These are phyloP conservation scores for Neopipo cinnamomea DNA, from an alignment of 2,113 vertebrate species.

Conservation along the genomic window DNA sequence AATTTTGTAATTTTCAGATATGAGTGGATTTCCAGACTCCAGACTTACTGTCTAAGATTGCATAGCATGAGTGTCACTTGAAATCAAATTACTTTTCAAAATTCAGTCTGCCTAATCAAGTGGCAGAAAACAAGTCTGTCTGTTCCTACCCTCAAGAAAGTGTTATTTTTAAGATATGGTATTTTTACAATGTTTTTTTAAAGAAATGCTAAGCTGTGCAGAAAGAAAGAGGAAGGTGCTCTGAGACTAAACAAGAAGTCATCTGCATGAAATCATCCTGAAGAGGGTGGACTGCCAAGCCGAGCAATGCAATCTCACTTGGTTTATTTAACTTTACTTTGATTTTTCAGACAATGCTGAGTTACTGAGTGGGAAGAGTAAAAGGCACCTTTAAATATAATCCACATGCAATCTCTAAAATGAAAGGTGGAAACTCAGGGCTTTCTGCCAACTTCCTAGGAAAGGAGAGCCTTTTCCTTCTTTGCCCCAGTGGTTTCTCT, in stretches of 20 bases:
- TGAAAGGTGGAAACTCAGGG: neutral
- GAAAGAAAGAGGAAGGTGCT: slow-evolving; percentile 49
- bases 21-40: neutral
- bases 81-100: neutral
- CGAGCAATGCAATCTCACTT: neutral
- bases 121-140: neutral
- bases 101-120: neutral
- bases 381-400: neutral
- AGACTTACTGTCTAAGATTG: neutral
- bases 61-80: neutral
- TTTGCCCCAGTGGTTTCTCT: neutral
- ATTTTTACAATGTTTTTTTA: neutral
- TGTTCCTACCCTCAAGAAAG: neutral
- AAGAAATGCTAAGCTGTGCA: neutral
- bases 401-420: neutral
- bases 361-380: neutral
- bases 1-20: neutral
- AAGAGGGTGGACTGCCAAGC: neutral
- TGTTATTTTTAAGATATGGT: neutral
- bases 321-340: neutral
- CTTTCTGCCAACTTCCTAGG: neutral
- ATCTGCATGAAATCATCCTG: neutral
- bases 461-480: neutral
- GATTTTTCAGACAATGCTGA: neutral
- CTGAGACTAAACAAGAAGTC: slow-evolving; percentile 16